These are phyloP conservation scores for Ophioninae sp. DNA, from an alignment of 2,888 invertebrate genomes.

Conservation along the genomic window DNA sequence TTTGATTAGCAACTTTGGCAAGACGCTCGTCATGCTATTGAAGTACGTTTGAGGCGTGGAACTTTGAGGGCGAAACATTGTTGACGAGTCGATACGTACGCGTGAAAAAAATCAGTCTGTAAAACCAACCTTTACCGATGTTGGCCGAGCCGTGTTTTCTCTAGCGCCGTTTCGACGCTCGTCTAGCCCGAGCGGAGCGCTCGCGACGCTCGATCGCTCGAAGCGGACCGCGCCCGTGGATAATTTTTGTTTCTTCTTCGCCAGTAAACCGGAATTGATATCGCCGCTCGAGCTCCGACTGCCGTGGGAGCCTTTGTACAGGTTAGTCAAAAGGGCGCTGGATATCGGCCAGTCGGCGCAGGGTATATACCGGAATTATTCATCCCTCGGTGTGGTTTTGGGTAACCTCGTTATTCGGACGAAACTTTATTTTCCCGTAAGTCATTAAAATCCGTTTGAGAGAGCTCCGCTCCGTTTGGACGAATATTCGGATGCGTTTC, in stretches of 20 bases:
- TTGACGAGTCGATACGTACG: too few relatives aligned
- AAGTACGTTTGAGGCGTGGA: constrained; percentile 84
- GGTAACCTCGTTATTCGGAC: constrained; percentile 70
- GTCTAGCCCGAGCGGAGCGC: not conserved
- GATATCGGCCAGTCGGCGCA: constrained; percentile 83
- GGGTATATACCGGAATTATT: constrained; percentile 83
- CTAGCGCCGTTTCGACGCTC: not conserved
- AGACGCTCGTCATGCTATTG: constrained; percentile 86
- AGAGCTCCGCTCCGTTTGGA: too few relatives aligned
- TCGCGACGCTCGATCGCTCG: not conserved
- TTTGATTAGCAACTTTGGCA: constrained; percentile 87
- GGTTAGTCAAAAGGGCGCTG: constrained; percentile 81
- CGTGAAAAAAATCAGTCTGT: too few relatives aligned
- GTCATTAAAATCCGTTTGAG: constrained; percentile 67
- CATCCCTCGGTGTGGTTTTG: constrained; percentile 69
- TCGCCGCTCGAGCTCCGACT: constrained; percentile 90
- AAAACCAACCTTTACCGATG: too few relatives aligned
- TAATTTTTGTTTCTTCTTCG: constrained; percentile 64
- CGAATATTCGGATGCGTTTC: not conserved
- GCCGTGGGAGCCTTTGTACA: constrained; percentile 93
- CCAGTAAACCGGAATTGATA: constrained; percentile 89
- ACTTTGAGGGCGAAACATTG: not conserved
- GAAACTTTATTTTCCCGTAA: constrained; percentile 81
- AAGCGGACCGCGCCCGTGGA: not conserved
- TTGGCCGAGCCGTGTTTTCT: too few relatives aligned